Base-by-base conservation (phyloP, 2,888 invertebrate genomes). In the Cepaea hortensis region DNA sequence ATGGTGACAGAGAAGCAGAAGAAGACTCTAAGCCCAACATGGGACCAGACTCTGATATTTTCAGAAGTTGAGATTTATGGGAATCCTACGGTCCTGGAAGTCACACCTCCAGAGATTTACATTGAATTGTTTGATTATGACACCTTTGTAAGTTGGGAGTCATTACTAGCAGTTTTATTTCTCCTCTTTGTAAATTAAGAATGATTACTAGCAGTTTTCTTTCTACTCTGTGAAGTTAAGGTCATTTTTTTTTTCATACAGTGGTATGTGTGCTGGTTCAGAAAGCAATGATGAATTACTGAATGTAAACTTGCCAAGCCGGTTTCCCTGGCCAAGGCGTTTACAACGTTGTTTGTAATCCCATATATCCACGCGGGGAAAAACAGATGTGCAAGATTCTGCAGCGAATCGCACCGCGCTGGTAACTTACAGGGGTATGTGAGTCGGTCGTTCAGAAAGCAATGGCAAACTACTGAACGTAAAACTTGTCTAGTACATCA, bases 41-140 rank as follows among this genome's bases (percentile, higher is more conserved):
- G 95, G 95, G 95, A 95, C 90, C 95, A 95, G 90, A 94, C 95
- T 0, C 92, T 95, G 80, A 94, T 95, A 81, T 95, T 95, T 91
- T 94, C 94, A 84, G 93, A 93, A 86, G 90, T 95, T 9, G 93
- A 93, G 86, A 93, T 95, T 50, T 92, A 93, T 87, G 95, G 95
- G 4, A 91, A 93, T 84, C 93, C 94, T 3, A 88, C 91, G 61
- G 87, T 85, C 62, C 90, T 95, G 15, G 91, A 92, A 81, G 90
- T 91, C 15, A 91, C 93, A 75, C 95, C 94, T 6, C 95, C 95
- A 35, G 92, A 93, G 85, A 93, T 95, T 76, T 91, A 93, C 81
- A 90, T 95, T 20, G 95, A 95, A 89, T 89, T 95, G 46, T 95
- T 94, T 91, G 95, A 95, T 89, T 91, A 94, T 90, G 95, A 95